Percentiles rank a stretch among this genome's conserved stretches.
phyloP scores from a whole-genome alignment of 2,113 vertebrate genomes.

The Lophotis ruficrista region DNA sequence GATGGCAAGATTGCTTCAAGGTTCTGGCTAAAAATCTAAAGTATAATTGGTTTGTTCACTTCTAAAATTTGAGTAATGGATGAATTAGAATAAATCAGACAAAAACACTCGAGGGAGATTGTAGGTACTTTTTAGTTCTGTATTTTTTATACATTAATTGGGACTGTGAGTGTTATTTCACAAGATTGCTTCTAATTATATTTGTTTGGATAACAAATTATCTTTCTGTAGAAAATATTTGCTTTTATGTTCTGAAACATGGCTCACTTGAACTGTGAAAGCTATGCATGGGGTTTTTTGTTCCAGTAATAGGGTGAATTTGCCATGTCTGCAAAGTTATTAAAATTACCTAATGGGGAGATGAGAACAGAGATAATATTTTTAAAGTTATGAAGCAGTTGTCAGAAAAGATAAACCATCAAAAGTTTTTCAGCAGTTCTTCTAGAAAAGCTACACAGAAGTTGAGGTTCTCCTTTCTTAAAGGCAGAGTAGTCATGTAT shows the following conservation, averaged over 20 bases:
- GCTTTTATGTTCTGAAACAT: constrained; percentile 38
- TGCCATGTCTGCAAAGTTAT: background rate
- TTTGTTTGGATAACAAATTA: constrained; percentile 49
- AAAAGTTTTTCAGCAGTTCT: background rate
- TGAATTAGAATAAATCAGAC: background rate
- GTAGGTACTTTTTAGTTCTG: background rate
- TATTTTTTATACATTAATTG: background rate
- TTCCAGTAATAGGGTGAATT: background rate
- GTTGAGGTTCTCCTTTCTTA: background rate
- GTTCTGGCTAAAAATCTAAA: background rate
- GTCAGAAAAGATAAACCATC: background rate
- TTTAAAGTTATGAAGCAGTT: constrained; percentile 5
- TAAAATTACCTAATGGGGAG: constrained; percentile 5
- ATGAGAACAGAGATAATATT: background rate
- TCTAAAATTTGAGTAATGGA: background rate
- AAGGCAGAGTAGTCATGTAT: background rate
- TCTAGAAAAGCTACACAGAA: background rate
- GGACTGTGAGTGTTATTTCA: background rate
- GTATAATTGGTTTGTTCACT: background rate
- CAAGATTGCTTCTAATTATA: constrained; percentile 19
- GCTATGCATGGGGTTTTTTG: background rate
- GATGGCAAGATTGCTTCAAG: background rate
- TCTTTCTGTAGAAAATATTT: constrained; percentile 41
- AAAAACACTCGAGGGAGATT: background rate
- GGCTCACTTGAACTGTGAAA: background rate